Evolutionary conservation across 2,888 invertebrate genomes (phyloP).

Genomic region (Anticlea derivata): DNA sequence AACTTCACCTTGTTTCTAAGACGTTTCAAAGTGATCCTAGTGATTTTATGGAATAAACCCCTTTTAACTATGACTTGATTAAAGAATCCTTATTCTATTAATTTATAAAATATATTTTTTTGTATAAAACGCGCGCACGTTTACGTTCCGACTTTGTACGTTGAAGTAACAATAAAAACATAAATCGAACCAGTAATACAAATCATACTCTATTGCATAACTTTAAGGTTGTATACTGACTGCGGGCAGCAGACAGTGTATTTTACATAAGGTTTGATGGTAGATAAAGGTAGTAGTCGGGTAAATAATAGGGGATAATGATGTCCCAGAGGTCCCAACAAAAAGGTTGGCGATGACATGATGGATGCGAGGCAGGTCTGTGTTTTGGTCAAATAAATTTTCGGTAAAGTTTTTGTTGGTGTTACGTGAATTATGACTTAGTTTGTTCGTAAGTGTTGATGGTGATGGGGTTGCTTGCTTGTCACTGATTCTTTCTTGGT

Average conservation of each 20-base stretch:
- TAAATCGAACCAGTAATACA: background rate
- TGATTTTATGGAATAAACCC: no score
- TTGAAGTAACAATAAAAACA: conserved; percentile 14
- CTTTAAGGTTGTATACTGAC: conserved; percentile 10
- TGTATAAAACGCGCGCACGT: conserved; percentile 37
- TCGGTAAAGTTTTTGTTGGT: conserved; percentile 16
- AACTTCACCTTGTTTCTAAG: no score
- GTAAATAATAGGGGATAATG: conserved; percentile 42
- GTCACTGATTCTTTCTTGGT: no score
- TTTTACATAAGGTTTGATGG: conserved; percentile 32
- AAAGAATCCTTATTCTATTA: background rate
- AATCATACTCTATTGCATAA: background rate
- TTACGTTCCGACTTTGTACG: conserved; percentile 38
- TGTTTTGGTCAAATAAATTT: conserved; percentile 18
- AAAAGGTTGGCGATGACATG: conserved; percentile 45
- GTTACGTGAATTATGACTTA: background rate
- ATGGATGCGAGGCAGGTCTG: conserved; percentile 31
- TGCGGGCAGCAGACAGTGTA: conserved; percentile 7
- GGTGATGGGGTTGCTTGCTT: no score
- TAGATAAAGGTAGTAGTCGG: conserved; percentile 36
- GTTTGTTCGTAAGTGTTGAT: background rate
- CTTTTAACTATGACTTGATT: no score
- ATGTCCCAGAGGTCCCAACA: conserved; percentile 37
- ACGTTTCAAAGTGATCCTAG: no score
- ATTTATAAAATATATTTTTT: conserved; percentile 35